Evolutionary conservation across 2,113 vertebrate genomes (phyloP).

Genomic region (Chaetorhynchus papuensis): DNA sequence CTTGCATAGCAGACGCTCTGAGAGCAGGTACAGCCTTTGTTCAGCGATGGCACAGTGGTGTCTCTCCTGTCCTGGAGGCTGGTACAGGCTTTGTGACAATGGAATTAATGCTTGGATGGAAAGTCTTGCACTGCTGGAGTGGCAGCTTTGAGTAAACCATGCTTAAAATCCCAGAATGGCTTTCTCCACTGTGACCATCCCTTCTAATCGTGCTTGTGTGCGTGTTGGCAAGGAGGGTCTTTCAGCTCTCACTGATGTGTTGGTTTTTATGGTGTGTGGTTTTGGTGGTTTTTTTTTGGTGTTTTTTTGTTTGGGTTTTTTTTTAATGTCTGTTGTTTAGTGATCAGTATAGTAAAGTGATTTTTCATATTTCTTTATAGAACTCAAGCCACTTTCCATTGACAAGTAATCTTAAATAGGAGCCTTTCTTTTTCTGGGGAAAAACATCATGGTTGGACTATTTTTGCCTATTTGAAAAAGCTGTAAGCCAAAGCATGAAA

Average conservation of each 20-base stretch:
- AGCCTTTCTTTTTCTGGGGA: neutral
- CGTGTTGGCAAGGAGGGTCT: neutral
- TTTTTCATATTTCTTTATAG: neutral
- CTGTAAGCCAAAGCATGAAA: neutral
- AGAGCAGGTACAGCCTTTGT: neutral
- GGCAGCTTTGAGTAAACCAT: neutral
- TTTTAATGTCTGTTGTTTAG: neutral
- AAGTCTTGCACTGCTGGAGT: neutral
- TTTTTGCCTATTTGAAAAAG: neutral
- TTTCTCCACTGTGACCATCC: neutral
- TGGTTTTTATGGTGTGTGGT: neutral
- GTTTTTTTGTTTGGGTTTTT: too few relatives aligned
- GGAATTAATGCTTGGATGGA: neutral
- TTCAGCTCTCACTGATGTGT: rapidly evolving
- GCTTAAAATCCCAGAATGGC: neutral
- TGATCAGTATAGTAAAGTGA: neutral
- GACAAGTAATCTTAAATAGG: neutral
- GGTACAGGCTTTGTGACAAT: neutral
- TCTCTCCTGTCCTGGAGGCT: neutral
- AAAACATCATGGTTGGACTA: neutral
- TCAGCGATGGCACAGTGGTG: neutral
- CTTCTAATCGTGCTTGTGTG: rapidly evolving
- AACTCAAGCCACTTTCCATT: neutral
- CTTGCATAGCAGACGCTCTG: neutral
- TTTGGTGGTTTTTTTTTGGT: neutral